Evolutionary conservation across 2,888 invertebrate genomes (phyloP).

Genomic region (Lacanobia oleracea): DNA sequence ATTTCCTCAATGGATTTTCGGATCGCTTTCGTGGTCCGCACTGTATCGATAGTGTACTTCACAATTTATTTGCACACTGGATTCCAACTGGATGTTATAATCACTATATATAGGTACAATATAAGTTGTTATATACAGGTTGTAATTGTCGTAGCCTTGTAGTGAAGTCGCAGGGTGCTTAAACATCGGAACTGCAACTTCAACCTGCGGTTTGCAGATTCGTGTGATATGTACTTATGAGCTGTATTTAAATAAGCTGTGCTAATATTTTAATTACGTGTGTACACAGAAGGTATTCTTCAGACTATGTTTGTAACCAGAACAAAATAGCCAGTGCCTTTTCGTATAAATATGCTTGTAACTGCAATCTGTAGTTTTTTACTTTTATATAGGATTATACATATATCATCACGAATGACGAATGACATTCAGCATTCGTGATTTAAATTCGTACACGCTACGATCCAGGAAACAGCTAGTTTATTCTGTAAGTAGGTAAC

Average conservation of each 20-base stretch:
- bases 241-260: constrained; percentile 14
- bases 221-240: constrained; percentile 3
- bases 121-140: constrained; percentile 33
- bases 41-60: not conserved
- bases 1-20: not conserved
- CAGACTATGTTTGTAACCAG: constrained; percentile 1
- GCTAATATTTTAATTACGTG: constrained; percentile 38
- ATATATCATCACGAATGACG: too few relatives aligned
- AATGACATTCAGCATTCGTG: not conserved
- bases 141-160: constrained; percentile 45
- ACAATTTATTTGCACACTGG: constrained; percentile 38
- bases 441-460: constrained; percentile 12
- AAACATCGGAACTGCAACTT: constrained; percentile 28
- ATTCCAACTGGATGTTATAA: constrained; percentile 51
- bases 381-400: not conserved
- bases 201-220: constrained; percentile 24
- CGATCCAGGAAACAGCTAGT: not conserved
- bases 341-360: not conserved
- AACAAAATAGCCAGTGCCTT: constrained; percentile 12
- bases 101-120: constrained; percentile 28
- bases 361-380: not conserved
- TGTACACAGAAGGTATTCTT: constrained; percentile 4
- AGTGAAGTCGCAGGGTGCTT: constrained; percentile 30
- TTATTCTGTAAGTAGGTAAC: too few relatives aligned
- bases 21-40: not conserved